Percentiles rank a stretch among this genome's conserved stretches.
phyloP scores from a whole-genome alignment of 2,113 vertebrate genomes.

The Puffinus mauretanicus region DNA sequence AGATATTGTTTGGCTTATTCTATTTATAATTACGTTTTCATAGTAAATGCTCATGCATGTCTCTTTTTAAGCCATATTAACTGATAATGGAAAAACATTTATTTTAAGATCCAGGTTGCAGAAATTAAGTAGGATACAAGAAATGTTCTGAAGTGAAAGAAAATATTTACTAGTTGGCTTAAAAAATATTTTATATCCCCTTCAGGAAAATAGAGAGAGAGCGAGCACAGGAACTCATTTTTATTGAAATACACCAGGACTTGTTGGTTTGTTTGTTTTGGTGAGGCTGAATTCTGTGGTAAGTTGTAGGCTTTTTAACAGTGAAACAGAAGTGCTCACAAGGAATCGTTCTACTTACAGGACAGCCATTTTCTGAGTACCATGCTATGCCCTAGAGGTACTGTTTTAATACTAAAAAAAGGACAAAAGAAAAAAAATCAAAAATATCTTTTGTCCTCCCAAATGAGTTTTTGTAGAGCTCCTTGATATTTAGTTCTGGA shows the following conservation, averaged over 20 bases:
- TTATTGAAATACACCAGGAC: background rate
- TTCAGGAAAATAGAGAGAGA: background rate
- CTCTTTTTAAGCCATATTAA: background rate
- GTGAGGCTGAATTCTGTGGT: background rate
- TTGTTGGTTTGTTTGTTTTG: background rate
- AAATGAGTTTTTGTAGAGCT: background rate
- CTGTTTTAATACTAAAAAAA: background rate
- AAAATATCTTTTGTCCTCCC: background rate
- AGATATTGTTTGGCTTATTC: background rate
- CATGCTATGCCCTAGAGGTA: background rate
- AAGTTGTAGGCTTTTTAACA: background rate
- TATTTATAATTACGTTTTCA: background rate
- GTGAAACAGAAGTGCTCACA: background rate
- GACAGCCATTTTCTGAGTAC: background rate
- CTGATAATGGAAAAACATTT: background rate
- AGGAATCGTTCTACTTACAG: background rate
- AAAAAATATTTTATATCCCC: background rate
- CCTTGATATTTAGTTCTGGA: background rate
- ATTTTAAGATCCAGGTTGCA: background rate
- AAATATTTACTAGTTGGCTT: background rate
- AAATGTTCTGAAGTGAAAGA: background rate
- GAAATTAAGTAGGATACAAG: background rate
- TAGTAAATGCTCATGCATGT: background rate
- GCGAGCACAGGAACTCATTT: background rate
- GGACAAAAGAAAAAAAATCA: too few species aligned